Evolutionary conservation across 2,888 invertebrate species (phyloP), one percentile per base, ranked within the genome.

Genomic region (Cryptophagus acutangulus): DNA sequence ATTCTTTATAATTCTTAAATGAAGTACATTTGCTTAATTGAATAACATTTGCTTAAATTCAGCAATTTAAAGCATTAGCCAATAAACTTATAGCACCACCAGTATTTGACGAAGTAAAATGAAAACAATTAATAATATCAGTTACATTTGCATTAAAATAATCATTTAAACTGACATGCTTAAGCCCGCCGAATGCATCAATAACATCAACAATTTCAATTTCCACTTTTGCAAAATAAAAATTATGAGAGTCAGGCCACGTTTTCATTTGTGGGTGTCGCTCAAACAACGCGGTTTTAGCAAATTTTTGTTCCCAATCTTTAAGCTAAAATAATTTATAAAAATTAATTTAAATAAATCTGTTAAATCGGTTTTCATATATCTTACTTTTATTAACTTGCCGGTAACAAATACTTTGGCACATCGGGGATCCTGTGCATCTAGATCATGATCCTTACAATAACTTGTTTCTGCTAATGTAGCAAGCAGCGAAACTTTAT

Each of bases 131-230:
- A 6, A 26, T 6, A 4, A 6, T 6, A 13, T 3, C 9, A 26
- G 26, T 26, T 6, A 26, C 12, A n/a, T 26, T 26, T 13, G 57
- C 55, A 36, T 56, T 57, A 30, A 58, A 61, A 44, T 85, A 86
- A 47, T 86, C 84, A 12, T 73, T 67, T 1, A 79, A 69, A 0
- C 72, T 64, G 12, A 87, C 78, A 61, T 76, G 76, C 53, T 80
- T 79, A 10, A 87, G 84, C 2, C 91, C 87, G 2, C 91, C 90
- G 63, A 87, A 90, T 66, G 77, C 83, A 61, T 90, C 88, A 53
- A 90, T 69, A 52, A 90, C 79, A 8, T 77, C 79, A 39, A 91
- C 83, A 54, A 84, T 77, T 18, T 73, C 71, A 33, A 90, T 84
- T 49, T 82, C 75, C 59, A 91, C 54, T 69, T 87, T 86, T 1